These are phyloP conservation scores for Aurelia aurita complex sp. Pacific DNA, from an alignment of 30 jellyfish, hydroid and myxozoan species.

Conservation along the genomic window DNA sequence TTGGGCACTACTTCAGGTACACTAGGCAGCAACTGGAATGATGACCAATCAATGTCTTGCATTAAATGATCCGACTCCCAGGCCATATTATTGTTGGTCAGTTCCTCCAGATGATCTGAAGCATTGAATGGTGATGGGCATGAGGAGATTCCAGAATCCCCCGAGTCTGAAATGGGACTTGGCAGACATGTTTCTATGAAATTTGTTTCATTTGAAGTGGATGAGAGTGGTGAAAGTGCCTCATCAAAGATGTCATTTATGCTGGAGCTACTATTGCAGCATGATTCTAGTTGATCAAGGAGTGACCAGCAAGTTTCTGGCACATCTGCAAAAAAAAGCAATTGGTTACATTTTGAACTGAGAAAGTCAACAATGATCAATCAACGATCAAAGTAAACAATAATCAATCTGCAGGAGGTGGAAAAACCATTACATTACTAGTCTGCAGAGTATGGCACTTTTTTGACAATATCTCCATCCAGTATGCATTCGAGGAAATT, in stretches of 20 bases:
- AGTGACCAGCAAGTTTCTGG: constrained; percentile 41
- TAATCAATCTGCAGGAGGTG: no score
- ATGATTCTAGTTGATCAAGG: constrained; percentile 13
- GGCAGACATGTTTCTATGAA: constrained; percentile 10
- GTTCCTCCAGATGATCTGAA: neutral
- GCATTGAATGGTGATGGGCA: constrained; percentile 7
- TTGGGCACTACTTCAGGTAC: neutral
- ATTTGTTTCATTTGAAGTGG: constrained; percentile 6
- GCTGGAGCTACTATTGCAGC: neutral
- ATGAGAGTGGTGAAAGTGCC: constrained; percentile 28
- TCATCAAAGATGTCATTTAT: constrained; percentile 1
- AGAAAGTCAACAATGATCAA: no score
- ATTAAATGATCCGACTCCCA: neutral
- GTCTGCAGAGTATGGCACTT: no score
- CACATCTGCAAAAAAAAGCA: neutral
- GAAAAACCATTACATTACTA: no score
- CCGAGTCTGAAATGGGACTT: constrained; percentile 62
- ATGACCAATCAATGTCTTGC: no score
- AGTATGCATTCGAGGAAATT: no score
- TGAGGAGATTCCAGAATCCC: constrained; percentile 48
- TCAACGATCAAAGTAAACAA: no score
- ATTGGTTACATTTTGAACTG: no score
- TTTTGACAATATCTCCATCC: no score
- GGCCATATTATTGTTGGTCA: neutral
- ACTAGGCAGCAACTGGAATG: no score